Percentiles rank a stretch among this genome's conserved stretches.
phyloP scores from a whole-genome alignment of 2,797 vertebrate genomes.

The Acipenser ruthenus region DNA sequence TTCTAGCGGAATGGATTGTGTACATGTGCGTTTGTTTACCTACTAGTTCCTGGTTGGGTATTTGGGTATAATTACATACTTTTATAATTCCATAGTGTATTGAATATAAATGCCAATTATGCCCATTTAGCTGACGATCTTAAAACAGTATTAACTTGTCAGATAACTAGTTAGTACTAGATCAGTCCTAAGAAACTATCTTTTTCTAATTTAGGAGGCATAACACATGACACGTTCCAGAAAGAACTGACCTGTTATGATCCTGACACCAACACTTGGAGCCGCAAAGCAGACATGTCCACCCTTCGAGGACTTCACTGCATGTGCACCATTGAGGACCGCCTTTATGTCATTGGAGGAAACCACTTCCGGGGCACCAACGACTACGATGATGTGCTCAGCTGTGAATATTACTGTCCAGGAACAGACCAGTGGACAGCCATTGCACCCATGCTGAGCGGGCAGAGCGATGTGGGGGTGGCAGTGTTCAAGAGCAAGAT shows the following conservation, averaged over 20 bases:
- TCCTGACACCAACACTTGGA: slow-evolving; percentile 49
- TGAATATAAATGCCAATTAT: too few relatives aligned
- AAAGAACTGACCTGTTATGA: slow-evolving; percentile 65
- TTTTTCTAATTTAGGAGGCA: slow-evolving; percentile 52
- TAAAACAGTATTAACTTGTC: too few relatives aligned
- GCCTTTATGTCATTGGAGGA: slow-evolving; percentile 70
- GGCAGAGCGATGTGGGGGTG: slow-evolving; percentile 69
- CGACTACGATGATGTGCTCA: slow-evolving; percentile 68
- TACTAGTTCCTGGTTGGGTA: too few relatives aligned
- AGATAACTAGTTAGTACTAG: too few relatives aligned
- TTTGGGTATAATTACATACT: too few relatives aligned
- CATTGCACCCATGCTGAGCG: slow-evolving; percentile 62
- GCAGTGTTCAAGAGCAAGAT: slow-evolving; percentile 58
- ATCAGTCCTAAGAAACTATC: too few relatives aligned
- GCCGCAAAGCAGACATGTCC: slow-evolving; percentile 57
- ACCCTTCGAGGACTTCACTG: slow-evolving; percentile 71
- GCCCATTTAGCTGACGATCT: too few relatives aligned
- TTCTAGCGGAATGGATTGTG: too few relatives aligned
- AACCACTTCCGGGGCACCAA: slow-evolving; percentile 67
- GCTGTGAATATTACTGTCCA: slow-evolving; percentile 66
- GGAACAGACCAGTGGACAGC: slow-evolving; percentile 59
- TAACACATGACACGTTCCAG: slow-evolving; percentile 71
- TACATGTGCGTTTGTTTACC: too few relatives aligned
- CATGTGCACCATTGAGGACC: slow-evolving; percentile 66
- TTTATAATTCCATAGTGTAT: too few relatives aligned